Evolutionary conservation across 2,888 invertebrate genomes (phyloP), one percentile per base, ranked within the genome.

Genomic region (Pasiphila rectangulata): DNA sequence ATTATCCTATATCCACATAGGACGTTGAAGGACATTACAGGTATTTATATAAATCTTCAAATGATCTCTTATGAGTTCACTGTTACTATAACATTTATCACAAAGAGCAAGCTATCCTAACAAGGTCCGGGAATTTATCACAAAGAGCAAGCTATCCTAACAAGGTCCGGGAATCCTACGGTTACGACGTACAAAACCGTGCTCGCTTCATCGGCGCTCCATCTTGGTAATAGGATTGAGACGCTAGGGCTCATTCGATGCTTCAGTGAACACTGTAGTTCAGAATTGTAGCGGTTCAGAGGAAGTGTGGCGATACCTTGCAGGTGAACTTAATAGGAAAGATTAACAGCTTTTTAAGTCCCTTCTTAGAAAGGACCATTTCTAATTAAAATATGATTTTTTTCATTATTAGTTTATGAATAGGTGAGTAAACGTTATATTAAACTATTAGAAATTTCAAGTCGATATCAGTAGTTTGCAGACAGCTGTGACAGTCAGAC

Each of bases 201-300:
- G 61, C 54, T 57, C 59, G 49, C 53, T 44, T 62, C 60, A 65
- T 65, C 67, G 61, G 56, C 40, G 42, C 43, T 15, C 9, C 4
- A 15, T 30, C 9, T 17, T 52, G 51, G 52, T 63, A 64, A 55
- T 52, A 46, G 37, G 37, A 40, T 37, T 46, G 23, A 44, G 40
- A 30, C 38, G 12, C 24, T 24, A 38, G 4, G 13, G 49, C 44
- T 46, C 51, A 50, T 56, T 49, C 53, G 17, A 36, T 57, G 47
- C 47, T 51, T 29, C 46, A 25, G 4, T 30, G 47, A 37, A 24
- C 41, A 40, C 24, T 25, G 2, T 24, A 16, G 16, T 41, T 32
- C 6, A 20, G 30, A 5, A 13, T 3, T 10, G 9, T 24, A 5
- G 7, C 32, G 12, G 16, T 34, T 38, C 13, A 27, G 25, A 24